These are phyloP conservation scores for Aptenodytes patagonicus DNA, from an alignment of 2,113 vertebrate species.

Conservation along the genomic window DNA sequence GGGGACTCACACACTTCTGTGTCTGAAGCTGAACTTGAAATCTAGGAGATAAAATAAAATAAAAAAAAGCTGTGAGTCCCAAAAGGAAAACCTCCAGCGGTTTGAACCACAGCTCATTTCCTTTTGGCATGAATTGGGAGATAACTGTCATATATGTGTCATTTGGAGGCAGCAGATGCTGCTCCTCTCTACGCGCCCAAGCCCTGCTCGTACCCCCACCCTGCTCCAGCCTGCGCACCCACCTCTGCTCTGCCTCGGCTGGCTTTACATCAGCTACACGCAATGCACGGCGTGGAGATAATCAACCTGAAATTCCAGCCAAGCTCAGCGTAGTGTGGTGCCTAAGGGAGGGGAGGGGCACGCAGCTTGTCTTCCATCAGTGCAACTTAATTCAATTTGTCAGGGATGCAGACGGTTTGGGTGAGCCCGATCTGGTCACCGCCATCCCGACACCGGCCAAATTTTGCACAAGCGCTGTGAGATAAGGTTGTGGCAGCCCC, in stretches of 20 bases:
- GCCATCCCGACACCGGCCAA: rapidly evolving
- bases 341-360: not conserved
- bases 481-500: not conserved
- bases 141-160: not conserved
- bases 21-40: slow-evolving; percentile 45
- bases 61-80: not conserved
- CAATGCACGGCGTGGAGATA: not conserved
- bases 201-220: no score
- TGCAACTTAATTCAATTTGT: not conserved
- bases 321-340: not conserved
- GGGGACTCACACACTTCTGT: slow-evolving; percentile 13
- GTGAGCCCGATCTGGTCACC: not conserved
- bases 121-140: not conserved
- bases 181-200: not conserved
- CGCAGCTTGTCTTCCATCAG: not conserved
- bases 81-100: slow-evolving; percentile 2
- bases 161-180: not conserved
- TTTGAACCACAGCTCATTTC: slow-evolving; percentile 37
- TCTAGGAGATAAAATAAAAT: slow-evolving; percentile 8
- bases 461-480: not conserved
- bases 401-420: not conserved
- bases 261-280: not conserved
- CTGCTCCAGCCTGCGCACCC: not conserved
- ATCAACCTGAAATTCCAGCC: not conserved
- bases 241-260: not conserved